phyloP scores from a whole-genome alignment of 2,797 vertebrate genomes.

The Petrocephalus schoutedeni region DNA sequence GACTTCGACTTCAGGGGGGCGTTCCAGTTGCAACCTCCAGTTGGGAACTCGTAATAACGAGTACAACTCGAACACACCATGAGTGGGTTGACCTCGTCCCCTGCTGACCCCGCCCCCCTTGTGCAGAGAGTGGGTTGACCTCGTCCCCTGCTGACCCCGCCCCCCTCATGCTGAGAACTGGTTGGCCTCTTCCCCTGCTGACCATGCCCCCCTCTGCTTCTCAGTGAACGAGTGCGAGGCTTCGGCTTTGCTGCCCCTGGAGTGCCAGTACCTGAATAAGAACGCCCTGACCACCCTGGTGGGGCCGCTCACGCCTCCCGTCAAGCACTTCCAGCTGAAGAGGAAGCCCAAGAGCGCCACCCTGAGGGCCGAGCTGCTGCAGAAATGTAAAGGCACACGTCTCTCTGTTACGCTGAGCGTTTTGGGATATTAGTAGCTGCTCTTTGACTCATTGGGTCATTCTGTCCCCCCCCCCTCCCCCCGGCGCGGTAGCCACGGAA shows the following conservation, averaged over 20 bases:
- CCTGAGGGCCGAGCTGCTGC: constrained; percentile 88
- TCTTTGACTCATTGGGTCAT: not conserved
- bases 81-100: too few relatives aligned
- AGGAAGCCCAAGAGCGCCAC: constrained; percentile 97
- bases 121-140: too few relatives aligned
- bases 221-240: constrained; percentile 94
- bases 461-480: not conserved
- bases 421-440: not conserved
- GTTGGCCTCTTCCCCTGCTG: not conserved
- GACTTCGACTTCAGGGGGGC: too few relatives aligned
- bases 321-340: constrained; percentile 97
- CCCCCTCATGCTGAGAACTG: not conserved
- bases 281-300: constrained; percentile 90
- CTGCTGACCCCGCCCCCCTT: too few relatives aligned
- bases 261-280: constrained; percentile 97
- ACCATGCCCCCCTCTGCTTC: not conserved
- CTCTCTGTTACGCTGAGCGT: not conserved
- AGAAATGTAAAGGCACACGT: constrained; percentile 75
- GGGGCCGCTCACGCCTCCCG: constrained; percentile 88
- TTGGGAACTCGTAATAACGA: too few relatives aligned
- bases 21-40: too few relatives aligned
- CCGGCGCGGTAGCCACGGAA: constrained; percentile 73
- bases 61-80: too few relatives aligned
- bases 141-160: too few relatives aligned
- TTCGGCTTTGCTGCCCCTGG: constrained; percentile 90